Evolutionary conservation across 1,140 invertebrate species (phyloP), one percentile per base, ranked within the genome.

Genomic region (Leguminivora glycinivorella): DNA sequence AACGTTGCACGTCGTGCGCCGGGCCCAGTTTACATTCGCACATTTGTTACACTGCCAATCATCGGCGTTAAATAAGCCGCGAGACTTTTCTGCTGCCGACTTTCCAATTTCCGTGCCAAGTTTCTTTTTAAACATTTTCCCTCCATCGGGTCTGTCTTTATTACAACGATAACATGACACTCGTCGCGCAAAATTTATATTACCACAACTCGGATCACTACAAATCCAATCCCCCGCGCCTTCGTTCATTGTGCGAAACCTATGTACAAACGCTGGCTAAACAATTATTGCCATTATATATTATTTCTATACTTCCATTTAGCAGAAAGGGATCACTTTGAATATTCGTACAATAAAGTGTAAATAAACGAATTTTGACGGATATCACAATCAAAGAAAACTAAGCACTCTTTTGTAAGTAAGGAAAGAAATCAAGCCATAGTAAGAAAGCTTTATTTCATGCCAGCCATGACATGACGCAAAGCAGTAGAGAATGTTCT

Each of bases 1-100:
- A 93, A 99, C 97, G 90, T 99, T 99, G 89, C 99, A 99, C 67
- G 97, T 97, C 80, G 96, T 96, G 56, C 99, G 93, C 71, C 99
- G 93, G 12, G 98, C 98, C 99, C 99, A 99, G 88, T 99, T 99
- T 2, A 99, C 98, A 92, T 99, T 99, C 1, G 98, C 98, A 93
- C 99, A 99, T 89, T 99, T 99, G 90, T 96, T 98, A 89, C 99
- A 99, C 85, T 99, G 97, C 99, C 99, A 99, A 89, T 99, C 99
- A 91, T 99, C 98, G 67, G 99, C 98, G 92, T 97, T 98, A 85
- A 97, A 99, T n/a, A 99, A 93, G 14, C 99, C 99, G 80, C 98
- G 95, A 77, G 98, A 99, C 92, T 99, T 99, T 86, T 99, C 99
- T 5, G 99, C 99, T 22, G 98, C 96, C 56, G 96, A 96, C 93